A percentile compares a stretch with the other conserved stretches of the same genome.
Conservation (phyloP, 2,888 invertebrate genomes). For the Nymphalis c-album region DNA sequence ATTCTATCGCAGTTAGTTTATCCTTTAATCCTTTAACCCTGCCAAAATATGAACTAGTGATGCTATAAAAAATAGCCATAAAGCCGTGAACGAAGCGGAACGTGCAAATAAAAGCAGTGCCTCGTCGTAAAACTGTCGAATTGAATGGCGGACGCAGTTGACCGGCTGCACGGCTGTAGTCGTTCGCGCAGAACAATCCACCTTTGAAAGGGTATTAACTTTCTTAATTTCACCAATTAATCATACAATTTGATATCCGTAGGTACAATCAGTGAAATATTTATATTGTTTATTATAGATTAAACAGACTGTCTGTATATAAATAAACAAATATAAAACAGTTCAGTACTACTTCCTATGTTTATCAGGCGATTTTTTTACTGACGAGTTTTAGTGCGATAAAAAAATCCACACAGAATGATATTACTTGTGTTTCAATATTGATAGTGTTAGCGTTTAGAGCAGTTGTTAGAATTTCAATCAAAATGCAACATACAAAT, state of each 20-base stretch:
- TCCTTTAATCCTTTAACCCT: slow-evolving; percentile 63
- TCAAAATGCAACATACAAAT: no score
- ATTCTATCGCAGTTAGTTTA: slow-evolving; percentile 47
- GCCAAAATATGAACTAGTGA: slow-evolving; percentile 71
- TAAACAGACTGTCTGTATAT: no score
- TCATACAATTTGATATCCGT: neutral
- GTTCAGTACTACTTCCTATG: no score
- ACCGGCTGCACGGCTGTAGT: slow-evolving; percentile 45
- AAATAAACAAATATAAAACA: no score
- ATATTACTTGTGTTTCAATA: no score
- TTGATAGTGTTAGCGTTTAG: no score
- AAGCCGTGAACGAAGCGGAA: slow-evolving; percentile 65
- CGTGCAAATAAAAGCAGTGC: slow-evolving; percentile 66
- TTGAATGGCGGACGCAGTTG: slow-evolving; percentile 54
- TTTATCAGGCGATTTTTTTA: no score
- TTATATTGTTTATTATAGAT: neutral
- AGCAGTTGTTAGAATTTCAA: no score
- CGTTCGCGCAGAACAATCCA: slow-evolving; percentile 41
- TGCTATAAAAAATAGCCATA: slow-evolving; percentile 73
- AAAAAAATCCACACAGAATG: no score
- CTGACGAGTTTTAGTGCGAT: no score
- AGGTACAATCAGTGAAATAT: neutral
- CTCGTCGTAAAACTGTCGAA: slow-evolving; percentile 71
- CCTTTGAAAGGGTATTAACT: slow-evolving; percentile 30
- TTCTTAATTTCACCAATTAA: slow-evolving; percentile 22